phyloP scores from a whole-genome alignment of 2,113 vertebrate genomes.

The Channa maculata region DNA sequence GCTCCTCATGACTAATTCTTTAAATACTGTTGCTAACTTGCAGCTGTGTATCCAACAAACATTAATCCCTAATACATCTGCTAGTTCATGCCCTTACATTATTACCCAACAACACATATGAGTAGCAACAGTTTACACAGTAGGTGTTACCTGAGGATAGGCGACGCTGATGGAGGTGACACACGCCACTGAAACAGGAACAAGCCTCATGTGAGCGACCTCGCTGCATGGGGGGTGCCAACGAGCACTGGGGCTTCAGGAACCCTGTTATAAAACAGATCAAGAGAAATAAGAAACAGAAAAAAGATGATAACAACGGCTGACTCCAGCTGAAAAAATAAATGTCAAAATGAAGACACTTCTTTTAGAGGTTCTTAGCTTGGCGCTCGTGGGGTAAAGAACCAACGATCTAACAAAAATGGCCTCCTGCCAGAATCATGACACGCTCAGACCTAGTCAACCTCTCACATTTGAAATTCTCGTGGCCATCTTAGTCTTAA shows the following conservation, averaged over 20 bases:
- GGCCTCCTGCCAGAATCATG: not conserved
- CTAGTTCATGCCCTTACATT: not conserved
- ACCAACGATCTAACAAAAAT: not conserved
- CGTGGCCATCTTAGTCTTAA: constrained; percentile 13
- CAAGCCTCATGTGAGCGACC: constrained; percentile 80
- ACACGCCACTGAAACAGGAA: constrained; percentile 86
- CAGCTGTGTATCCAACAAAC: not conserved
- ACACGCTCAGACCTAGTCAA: constrained; percentile 35
- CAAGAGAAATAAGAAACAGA: not conserved
- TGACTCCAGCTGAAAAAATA: too few relatives aligned
- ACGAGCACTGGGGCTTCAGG: constrained; percentile 87
- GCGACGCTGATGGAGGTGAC: constrained; percentile 84
- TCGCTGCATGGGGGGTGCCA: constrained; percentile 84
- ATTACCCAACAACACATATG: not conserved
- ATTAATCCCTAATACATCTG: not conserved
- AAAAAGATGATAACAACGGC: not conserved
- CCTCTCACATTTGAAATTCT: constrained; percentile 71
- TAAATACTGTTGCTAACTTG: not conserved
- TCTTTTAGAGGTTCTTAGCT: constrained; percentile 23
- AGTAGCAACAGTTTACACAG: not conserved
- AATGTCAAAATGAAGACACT: constrained; percentile 1
- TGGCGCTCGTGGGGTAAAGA: not conserved
- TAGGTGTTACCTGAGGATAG: constrained; percentile 79
- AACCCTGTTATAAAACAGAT: constrained; percentile 76
- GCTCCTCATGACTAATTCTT: not conserved